These are phyloP conservation scores for Cotesia typhae DNA, from an alignment of 1,140 invertebrate genomes.

Conservation along the genomic window DNA sequence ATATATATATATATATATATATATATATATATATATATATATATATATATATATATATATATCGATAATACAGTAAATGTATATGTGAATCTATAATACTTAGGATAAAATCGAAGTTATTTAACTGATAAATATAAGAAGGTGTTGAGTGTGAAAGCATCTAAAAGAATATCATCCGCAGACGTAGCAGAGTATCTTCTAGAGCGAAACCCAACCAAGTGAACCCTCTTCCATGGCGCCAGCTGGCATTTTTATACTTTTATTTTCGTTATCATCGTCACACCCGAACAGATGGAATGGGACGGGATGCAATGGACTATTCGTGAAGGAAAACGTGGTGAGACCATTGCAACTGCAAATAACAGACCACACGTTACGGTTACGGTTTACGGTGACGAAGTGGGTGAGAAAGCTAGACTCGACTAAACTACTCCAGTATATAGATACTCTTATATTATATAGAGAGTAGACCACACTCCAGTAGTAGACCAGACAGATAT, in stretches of 20 bases:
- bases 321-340: neutral
- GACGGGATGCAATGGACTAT: neutral
- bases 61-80: too few relatives aligned
- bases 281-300: neutral
- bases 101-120: neutral
- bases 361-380: neutral
- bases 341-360: neutral
- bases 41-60: too few relatives aligned
- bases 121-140: constrained; percentile 8
- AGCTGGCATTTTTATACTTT: constrained; percentile 24
- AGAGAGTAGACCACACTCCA: too few relatives aligned
- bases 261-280: neutral
- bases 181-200: constrained; percentile 34
- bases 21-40: too few relatives aligned
- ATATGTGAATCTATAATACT: too few relatives aligned
- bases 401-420: neutral
- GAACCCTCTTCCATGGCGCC: constrained; percentile 14
- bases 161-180: constrained; percentile 27
- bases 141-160: constrained; percentile 5
- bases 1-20: too few relatives aligned
- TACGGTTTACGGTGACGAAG: neutral
- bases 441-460: too few relatives aligned
- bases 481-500: too few relatives aligned
- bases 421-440: neutral
- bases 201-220: neutral